Conservation (phyloP, 2,113 vertebrate species). For the Struthio camelus region DNA sequence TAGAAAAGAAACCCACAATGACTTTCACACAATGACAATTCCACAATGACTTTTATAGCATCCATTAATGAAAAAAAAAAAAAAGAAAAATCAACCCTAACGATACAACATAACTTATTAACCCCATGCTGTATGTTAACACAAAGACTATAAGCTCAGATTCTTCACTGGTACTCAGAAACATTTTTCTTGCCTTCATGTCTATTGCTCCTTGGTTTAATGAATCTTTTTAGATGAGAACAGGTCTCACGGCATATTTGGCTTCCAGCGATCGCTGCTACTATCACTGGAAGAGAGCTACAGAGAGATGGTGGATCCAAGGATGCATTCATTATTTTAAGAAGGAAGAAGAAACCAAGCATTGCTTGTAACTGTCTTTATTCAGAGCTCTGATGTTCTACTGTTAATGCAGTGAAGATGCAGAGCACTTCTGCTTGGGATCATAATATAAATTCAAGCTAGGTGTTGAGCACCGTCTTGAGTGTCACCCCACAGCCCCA, state of each 20-base stretch:
- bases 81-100: accelerated
- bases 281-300: no score
- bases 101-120: background rate
- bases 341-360: no score
- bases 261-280: background rate
- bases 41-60: background rate
- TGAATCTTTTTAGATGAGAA: background rate
- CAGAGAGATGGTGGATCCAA: background rate
- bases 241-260: background rate
- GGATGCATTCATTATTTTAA: background rate
- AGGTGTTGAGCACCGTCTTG: background rate
- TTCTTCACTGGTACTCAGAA: background rate
- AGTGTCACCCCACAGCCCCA: background rate
- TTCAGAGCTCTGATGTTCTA: background rate
- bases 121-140: background rate
- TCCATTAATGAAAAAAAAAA: background rate
- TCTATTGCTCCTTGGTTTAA: background rate
- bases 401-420: background rate
- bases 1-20: background rate
- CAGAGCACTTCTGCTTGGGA: background rate
- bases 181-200: background rate
- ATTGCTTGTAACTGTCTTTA: background rate
- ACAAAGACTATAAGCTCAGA: background rate
- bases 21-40: no score
- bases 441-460: accelerated